A percentile compares a stretch with the other conserved stretches of the same genome.
Evolutionary conservation across 2,888 invertebrate species (phyloP).

Genomic region (Tetrapedia diversipes): DNA sequence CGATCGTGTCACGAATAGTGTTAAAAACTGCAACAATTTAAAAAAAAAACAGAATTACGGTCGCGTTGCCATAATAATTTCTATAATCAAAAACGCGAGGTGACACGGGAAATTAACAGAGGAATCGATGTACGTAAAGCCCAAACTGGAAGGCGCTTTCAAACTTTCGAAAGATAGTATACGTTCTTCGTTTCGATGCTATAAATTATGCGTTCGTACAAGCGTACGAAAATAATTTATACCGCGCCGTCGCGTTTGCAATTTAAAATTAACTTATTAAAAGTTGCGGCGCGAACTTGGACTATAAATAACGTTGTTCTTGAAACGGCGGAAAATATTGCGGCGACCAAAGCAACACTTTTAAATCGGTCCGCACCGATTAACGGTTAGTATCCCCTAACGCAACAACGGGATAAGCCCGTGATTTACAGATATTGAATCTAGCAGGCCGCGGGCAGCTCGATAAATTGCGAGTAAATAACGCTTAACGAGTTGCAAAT

Average conservation of each 20-base stretch:
- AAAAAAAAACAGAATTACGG: too few relatives aligned
- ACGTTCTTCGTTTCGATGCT: neutral
- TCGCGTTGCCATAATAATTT: too few relatives aligned
- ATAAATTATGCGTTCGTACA: neutral
- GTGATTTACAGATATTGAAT: slow-evolving; percentile 24
- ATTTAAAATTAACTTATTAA: slow-evolving; percentile 23
- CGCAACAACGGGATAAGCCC: slow-evolving; percentile 12
- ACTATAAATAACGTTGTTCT: slow-evolving; percentile 37
- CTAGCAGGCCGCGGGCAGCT: slow-evolving; percentile 6
- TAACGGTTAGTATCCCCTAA: slow-evolving; percentile 14
- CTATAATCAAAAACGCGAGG: too few relatives aligned
- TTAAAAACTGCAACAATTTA: too few relatives aligned
- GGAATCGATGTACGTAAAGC: too few relatives aligned
- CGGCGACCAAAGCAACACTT: slow-evolving; percentile 20
- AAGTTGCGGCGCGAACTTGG: slow-evolving; percentile 2
- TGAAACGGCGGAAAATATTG: neutral
- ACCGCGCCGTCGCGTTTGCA: neutral
- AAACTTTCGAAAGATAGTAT: neutral
- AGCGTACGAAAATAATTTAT: neutral
- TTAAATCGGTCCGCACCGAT: slow-evolving; percentile 18
- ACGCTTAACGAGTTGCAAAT: slow-evolving; percentile 16
- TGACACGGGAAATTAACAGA: too few relatives aligned
- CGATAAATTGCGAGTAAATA: slow-evolving; percentile 44
- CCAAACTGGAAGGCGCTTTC: neutral
- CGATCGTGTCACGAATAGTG: too few relatives aligned